A percentile compares a stretch with the other conserved stretches of the same genome.
Evolutionary conservation across 2,113 vertebrate genomes (phyloP).

Genomic region (Salvelinus namaycush): DNA sequence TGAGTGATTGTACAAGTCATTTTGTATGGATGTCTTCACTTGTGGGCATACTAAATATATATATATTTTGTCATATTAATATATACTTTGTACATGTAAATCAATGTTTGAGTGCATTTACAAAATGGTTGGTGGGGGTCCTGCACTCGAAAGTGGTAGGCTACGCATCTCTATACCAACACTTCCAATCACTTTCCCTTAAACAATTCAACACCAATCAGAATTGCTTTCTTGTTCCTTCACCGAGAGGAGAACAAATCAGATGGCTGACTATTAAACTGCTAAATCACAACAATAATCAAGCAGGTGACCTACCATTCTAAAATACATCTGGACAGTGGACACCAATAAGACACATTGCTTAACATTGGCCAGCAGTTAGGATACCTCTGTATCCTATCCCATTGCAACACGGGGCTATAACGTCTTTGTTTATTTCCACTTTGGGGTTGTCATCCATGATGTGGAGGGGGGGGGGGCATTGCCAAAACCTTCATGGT

Average conservation of each 20-base stretch:
- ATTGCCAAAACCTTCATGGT: constrained; percentile 39
- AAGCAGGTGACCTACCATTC: constrained; percentile 26
- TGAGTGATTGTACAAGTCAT: constrained; percentile 33
- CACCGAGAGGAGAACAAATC: too few species aligned
- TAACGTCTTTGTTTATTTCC: background rate
- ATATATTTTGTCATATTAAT: constrained; percentile 42
- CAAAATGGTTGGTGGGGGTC: constrained; percentile 51
- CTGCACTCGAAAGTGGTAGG: constrained; percentile 42
- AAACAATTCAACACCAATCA: background rate
- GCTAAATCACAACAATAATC: background rate
- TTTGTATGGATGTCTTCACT: constrained; percentile 5
- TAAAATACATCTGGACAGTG: constrained; percentile 15
- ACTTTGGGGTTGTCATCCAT: background rate
- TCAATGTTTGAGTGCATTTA: constrained; percentile 36
- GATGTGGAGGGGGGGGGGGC: background rate
- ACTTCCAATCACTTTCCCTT: background rate
- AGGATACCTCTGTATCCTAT: constrained; percentile 3
- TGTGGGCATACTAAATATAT: constrained; percentile 18
- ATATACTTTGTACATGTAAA: constrained; percentile 57
- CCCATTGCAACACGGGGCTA: constrained; percentile 31
- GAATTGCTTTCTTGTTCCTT: background rate
- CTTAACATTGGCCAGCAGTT: constrained; percentile 15
- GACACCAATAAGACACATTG: constrained; percentile 29
- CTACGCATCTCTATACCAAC: background rate
- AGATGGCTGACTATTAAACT: too few species aligned